Evolutionary conservation across 2,113 vertebrate genomes (phyloP).

Genomic region (Ciconia maguari): DNA sequence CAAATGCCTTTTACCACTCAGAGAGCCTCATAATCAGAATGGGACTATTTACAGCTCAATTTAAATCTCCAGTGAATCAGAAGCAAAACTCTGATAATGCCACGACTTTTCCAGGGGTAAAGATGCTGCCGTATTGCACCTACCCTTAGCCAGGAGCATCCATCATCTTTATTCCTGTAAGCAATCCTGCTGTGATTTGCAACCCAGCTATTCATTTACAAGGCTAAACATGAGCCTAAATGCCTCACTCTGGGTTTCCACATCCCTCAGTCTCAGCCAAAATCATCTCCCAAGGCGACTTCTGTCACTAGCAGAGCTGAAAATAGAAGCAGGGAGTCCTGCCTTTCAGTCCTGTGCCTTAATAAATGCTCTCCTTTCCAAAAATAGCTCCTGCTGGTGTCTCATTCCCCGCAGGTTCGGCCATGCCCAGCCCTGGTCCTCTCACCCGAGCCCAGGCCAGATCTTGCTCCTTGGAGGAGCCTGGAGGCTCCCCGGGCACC

Average conservation of each 20-base stretch:
- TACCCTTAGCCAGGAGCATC: neutral
- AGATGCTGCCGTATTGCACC: neutral
- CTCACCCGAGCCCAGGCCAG: neutral
- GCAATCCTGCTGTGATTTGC: neutral
- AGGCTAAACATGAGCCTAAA: neutral
- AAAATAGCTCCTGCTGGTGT: neutral
- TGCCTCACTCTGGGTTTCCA: neutral
- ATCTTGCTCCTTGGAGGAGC: neutral
- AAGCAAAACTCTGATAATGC: neutral
- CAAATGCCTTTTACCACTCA: neutral
- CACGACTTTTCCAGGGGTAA: neutral
- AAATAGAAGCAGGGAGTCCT: conserved; percentile 27
- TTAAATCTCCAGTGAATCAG: neutral
- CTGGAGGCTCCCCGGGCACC: neutral
- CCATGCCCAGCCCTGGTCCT: neutral
- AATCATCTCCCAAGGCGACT: conserved; percentile 2
- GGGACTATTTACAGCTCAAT: neutral
- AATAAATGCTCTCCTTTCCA: neutral
- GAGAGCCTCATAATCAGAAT: neutral
- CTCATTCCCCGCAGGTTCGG: neutral
- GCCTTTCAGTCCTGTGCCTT: neutral
- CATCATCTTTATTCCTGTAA: neutral
- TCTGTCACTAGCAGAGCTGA: neutral
- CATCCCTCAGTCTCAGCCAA: neutral
- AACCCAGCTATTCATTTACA: neutral